Conservation (phyloP, 1,140 invertebrate species). For the Mycetomoellerius zeteki region DNA sequence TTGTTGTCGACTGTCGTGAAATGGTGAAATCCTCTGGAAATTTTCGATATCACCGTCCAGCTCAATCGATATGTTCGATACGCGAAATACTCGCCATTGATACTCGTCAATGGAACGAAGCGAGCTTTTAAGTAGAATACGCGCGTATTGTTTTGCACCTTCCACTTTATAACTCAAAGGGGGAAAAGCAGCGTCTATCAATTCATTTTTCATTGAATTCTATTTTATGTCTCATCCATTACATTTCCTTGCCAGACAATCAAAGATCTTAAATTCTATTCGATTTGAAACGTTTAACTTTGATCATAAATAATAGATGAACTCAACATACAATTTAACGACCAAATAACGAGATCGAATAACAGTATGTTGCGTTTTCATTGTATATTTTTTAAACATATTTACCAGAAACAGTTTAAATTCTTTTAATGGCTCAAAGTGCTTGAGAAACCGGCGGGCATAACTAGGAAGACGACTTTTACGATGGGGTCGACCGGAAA, state of each 20-base stretch:
- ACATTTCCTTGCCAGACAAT: not conserved
- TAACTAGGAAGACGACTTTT: slow-evolving; percentile 28
- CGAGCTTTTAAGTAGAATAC: slow-evolving; percentile 31
- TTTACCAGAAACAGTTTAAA: slow-evolving; percentile 33
- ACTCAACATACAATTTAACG: not conserved
- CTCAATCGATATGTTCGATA: slow-evolving; percentile 28
- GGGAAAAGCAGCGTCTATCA: not conserved
- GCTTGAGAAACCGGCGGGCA: not conserved
- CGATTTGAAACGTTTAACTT: slow-evolving; percentile 1
- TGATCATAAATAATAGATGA: slow-evolving; percentile 18
- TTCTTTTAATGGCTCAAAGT: slow-evolving; percentile 18
- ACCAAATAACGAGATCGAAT: not conserved
- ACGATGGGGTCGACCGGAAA: slow-evolving; percentile 29
- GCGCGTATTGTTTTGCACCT: slow-evolving; percentile 18
- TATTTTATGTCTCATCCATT: not conserved
- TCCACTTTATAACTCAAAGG: slow-evolving; percentile 1
- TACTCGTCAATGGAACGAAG: slow-evolving; percentile 39
- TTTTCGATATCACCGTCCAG: slow-evolving; percentile 45
- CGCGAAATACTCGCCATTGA: slow-evolving; percentile 30
- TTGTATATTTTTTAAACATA: not conserved
- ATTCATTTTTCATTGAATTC: not conserved
- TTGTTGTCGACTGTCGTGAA: slow-evolving; percentile 20
- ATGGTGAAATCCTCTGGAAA: slow-evolving; percentile 61
- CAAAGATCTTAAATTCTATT: not conserved
- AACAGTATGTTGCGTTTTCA: not conserved